These are phyloP conservation scores for Andrena minutula DNA, from an alignment of 2,888 invertebrate genomes.

Conservation along the genomic window DNA sequence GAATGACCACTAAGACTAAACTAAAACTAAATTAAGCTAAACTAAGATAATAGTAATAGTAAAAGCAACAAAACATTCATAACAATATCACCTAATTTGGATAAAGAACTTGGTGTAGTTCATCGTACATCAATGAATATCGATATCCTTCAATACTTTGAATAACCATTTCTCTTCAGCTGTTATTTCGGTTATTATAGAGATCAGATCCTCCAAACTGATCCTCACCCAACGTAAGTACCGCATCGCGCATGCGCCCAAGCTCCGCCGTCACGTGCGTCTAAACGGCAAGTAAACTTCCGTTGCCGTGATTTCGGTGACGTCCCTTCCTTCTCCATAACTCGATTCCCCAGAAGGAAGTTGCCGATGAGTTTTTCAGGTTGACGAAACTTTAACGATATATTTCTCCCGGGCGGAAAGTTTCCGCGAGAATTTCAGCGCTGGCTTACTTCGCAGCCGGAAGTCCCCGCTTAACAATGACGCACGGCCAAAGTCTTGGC, in stretches of 20 bases:
- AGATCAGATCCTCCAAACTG: neutral
- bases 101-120: too few species aligned
- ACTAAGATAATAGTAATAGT: neutral
- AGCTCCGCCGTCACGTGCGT: constrained; percentile 9
- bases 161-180: neutral
- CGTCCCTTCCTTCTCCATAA: constrained; percentile 53
- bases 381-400: constrained; percentile 65
- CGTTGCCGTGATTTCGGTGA: constrained; percentile 31
- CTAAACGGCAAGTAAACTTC: constrained; percentile 40
- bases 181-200: neutral
- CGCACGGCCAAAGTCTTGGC: constrained; percentile 56
- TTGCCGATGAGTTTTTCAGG: constrained; percentile 64
- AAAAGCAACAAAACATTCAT: too few species aligned
- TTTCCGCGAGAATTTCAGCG: constrained; percentile 61
- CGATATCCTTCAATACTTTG: neutral
- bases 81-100: too few species aligned
- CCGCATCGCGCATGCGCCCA: too few species aligned
- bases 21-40: neutral
- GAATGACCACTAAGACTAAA: neutral
- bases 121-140: too few species aligned
- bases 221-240: too few species aligned
- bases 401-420: constrained; percentile 53
- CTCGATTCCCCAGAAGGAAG: constrained; percentile 52
- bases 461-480: constrained; percentile 67
- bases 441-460: constrained; percentile 55